Evolutionary conservation across 2,113 vertebrate species (phyloP).

Genomic region (Lichenostomus cassidix): DNA sequence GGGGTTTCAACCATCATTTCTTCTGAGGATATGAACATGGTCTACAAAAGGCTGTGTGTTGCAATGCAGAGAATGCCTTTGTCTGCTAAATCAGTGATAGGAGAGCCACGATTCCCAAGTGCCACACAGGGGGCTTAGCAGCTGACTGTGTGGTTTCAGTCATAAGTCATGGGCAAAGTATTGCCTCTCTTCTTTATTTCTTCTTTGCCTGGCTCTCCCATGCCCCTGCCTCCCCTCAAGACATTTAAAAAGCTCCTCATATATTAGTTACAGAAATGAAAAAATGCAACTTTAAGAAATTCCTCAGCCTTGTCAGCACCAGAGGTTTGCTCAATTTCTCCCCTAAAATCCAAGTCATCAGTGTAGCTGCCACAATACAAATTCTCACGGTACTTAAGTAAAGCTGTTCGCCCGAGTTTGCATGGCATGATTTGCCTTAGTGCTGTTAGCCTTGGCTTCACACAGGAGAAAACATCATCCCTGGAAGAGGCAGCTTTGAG

Average conservation of each 20-base stretch:
- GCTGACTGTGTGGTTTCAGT: background rate
- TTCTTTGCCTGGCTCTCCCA: background rate
- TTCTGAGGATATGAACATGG: background rate
- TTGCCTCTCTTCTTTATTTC: background rate
- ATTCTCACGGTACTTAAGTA: background rate
- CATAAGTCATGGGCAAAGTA: background rate
- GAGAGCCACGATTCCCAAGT: background rate
- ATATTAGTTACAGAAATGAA: background rate
- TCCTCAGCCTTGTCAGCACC: background rate
- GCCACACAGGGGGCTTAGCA: background rate
- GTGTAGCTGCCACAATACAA: background rate
- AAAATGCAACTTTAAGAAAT: constrained; percentile 15
- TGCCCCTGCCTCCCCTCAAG: background rate
- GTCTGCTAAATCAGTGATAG: constrained; percentile 1
- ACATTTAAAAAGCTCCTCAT: background rate
- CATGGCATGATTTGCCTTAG: background rate
- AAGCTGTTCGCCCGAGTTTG: background rate
- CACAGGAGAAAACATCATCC: background rate
- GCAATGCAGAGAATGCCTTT: constrained; percentile 41
- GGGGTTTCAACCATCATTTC: background rate
- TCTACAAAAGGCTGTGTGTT: constrained; percentile 4
- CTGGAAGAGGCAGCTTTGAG: background rate
- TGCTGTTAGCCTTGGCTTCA: background rate
- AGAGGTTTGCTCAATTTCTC: background rate
- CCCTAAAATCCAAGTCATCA: background rate